These are phyloP conservation scores for Synanthedon vespiformis DNA, from an alignment of 2,888 invertebrate species.

Conservation along the genomic window DNA sequence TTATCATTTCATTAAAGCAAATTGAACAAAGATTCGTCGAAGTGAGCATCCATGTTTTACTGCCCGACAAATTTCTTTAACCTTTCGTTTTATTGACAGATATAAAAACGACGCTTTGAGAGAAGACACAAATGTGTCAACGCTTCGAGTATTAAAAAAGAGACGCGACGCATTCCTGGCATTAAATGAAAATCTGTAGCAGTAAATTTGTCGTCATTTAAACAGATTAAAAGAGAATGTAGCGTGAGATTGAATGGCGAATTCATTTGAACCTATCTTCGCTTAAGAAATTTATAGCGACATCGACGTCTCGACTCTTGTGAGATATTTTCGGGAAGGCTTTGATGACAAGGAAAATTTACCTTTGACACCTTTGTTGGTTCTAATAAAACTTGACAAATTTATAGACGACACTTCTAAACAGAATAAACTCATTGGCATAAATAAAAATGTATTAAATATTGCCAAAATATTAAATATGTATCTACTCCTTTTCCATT, in stretches of 20 bases:
- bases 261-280: slow-evolving; percentile 44
- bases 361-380: too few species aligned
- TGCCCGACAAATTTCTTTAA: slow-evolving; percentile 13
- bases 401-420: too few species aligned
- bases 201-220: slow-evolving; percentile 63
- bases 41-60: slow-evolving; percentile 13
- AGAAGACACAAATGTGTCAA: slow-evolving; percentile 36
- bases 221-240: slow-evolving; percentile 63
- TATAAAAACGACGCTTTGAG: slow-evolving; percentile 18
- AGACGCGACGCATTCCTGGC: slow-evolving; percentile 27
- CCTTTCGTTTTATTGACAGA: slow-evolving; percentile 22
- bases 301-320: slow-evolving; percentile 33
- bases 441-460: too few species aligned
- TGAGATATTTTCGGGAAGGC: slow-evolving; percentile 13
- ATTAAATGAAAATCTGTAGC: slow-evolving; percentile 52
- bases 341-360: background rate
- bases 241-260: slow-evolving; percentile 60
- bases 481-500: too few species aligned
- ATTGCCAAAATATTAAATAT: too few species aligned
- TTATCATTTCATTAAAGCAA: too few species aligned
- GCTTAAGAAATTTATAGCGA: slow-evolving; percentile 43
- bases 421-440: too few species aligned
- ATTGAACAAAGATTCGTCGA: slow-evolving; percentile 1
- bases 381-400: too few species aligned
- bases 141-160: slow-evolving; percentile 29